Evolutionary conservation across 64 coral and sea anemone genomes (phyloP).

Genomic region (Exaiptasia diaphana): DNA sequence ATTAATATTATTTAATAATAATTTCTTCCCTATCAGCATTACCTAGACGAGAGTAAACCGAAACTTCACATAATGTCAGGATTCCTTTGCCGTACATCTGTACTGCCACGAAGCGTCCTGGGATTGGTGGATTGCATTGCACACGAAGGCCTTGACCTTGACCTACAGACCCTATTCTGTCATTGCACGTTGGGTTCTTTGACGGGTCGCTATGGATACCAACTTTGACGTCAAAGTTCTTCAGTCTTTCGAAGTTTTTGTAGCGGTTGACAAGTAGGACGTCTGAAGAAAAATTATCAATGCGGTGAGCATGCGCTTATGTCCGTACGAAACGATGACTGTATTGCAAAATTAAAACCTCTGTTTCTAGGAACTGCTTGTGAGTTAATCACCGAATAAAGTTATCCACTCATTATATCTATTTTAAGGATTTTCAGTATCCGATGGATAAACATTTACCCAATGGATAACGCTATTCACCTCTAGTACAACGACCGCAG

Average conservation of each 20-base stretch:
- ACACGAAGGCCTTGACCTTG: slow-evolving; percentile 82
- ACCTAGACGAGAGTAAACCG: slow-evolving; percentile 91
- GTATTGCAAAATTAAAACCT: no score
- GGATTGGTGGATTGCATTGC: slow-evolving; percentile 91
- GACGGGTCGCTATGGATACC: slow-evolving; percentile 53
- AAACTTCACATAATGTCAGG: slow-evolving; percentile 81
- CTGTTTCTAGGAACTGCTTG: no score
- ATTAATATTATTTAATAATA: no score
- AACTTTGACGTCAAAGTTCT: slow-evolving; percentile 86
- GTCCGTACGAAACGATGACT: no score
- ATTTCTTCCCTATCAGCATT: no score
- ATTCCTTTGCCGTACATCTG: slow-evolving; percentile 96
- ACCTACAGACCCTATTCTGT: slow-evolving; percentile 76
- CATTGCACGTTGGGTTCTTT: slow-evolving; percentile 86
- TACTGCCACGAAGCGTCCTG: slow-evolving; percentile 78
- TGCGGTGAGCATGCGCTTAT: no score
- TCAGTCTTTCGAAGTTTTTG: slow-evolving; percentile 79
- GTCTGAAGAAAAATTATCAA: slow-evolving; percentile 53
- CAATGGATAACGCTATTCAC: no score
- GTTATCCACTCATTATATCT: no score
- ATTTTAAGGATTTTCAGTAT: no score
- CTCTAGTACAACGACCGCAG: no score
- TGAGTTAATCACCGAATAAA: no score
- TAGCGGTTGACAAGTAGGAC: slow-evolving; percentile 80
- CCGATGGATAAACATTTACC: no score